Evolutionary conservation across 2,888 invertebrate genomes (phyloP).

Genomic region (Drepanosiphum platanoidis): DNA sequence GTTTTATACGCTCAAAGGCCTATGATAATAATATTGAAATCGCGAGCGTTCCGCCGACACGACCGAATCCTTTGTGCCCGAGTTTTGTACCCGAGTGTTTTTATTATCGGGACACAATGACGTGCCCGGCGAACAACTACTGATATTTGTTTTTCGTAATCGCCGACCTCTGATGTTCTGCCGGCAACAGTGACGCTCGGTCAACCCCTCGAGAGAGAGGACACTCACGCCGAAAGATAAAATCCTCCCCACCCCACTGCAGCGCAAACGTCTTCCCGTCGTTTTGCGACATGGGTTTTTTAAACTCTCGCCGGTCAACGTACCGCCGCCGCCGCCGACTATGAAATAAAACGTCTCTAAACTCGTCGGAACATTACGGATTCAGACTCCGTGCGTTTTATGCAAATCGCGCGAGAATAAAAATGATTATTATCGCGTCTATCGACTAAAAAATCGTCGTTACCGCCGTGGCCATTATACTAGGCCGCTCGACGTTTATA

Average conservation of each 20-base stretch:
- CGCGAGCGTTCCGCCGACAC: neutral
- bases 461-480: too few relatives aligned
- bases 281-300: neutral
- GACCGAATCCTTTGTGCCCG: slow-evolving; percentile 1
- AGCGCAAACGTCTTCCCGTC: slow-evolving; percentile 10
- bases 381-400: neutral
- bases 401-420: neutral
- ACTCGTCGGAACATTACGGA: neutral
- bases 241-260: neutral
- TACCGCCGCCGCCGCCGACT: neutral
- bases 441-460: neutral
- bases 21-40: neutral
- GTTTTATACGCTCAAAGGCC: neutral
- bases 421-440: neutral
- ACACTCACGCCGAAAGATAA: neutral
- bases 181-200: neutral
- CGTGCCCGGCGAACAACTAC: slow-evolving; percentile 1
- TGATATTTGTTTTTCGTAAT: slow-evolving; percentile 37
- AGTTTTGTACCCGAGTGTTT: neutral
- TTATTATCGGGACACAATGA: neutral
- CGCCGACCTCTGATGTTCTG: neutral
- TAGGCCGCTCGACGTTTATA: too few relatives aligned
- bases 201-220: slow-evolving; percentile 16
- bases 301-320: slow-evolving; percentile 15
- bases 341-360: neutral